Evolutionary conservation across 2,113 vertebrate genomes (phyloP), one percentile per base, ranked within the genome.

Genomic region (Phalacrocorax brasilianus): DNA sequence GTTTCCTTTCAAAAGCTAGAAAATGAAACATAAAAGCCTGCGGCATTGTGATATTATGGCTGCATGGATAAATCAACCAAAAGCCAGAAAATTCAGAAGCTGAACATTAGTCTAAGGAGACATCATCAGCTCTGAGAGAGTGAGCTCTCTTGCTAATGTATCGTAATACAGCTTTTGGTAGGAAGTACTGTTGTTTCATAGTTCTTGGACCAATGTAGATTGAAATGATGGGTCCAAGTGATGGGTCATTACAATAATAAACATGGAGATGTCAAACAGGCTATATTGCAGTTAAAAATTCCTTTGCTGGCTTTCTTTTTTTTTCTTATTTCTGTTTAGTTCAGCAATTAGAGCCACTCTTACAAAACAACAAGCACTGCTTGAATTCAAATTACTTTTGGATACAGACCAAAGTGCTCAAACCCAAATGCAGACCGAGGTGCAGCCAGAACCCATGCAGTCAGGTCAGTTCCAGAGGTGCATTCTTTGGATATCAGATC

Each of bases 21-120:
- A 89, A 93, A 96, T 82, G 92, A 95, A 97, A 95, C 84, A 80
- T 80, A 89, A 95, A 89, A 88, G 62, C 55, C 85, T 83, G 80
- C 32, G 78, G 47, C 82, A 67, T 19, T 92, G 73, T 55, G 59
- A 66, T 85, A 85, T 93, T 85, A 75, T 73, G 77, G 84, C 62
- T 91, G 67, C 81, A 73, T 79, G 89, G 89, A 85, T 88, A 96
- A 95, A 95, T 89, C 80, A 91, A 33, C 74, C 9, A 77, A 91
- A 87, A 87, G 26, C 53, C 77, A 82, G 67, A 87, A 94, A 94
- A 91, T 47, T 72, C 49, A 66, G 81, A 78, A 91, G 45, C 42
- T 91, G 94, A 95, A 85, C 84, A 88, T 87, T 76, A 88, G 84
- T 89, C 93, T 91, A 55, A 85, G 66, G 91, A 95, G 89, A 79